phyloP scores from a whole-genome alignment of 1,140 invertebrate genomes.

The Pseudomyrmex cubaensis region DNA sequence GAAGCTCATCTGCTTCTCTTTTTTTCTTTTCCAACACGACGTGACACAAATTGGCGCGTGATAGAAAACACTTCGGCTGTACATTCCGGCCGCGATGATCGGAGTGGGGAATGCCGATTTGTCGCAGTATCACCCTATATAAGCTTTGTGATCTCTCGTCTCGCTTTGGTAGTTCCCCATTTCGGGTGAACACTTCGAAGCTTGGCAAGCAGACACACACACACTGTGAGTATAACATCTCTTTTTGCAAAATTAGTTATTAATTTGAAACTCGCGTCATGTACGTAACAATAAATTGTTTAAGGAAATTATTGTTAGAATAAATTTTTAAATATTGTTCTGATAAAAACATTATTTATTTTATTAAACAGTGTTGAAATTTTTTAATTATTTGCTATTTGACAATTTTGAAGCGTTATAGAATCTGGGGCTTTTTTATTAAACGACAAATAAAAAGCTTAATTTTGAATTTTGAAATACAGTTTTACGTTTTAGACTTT shows the following conservation, averaged over 20 bases:
- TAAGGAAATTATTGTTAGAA: background rate
- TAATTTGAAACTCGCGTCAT: background rate
- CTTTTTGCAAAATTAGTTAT: constrained; percentile 8
- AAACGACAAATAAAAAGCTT: background rate
- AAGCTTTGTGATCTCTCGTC: constrained; percentile 78
- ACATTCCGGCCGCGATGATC: constrained; percentile 7
- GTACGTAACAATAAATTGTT: background rate
- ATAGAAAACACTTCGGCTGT: no score
- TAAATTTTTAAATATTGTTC: background rate
- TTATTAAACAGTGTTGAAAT: background rate
- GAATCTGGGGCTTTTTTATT: background rate
- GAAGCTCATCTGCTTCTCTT: background rate
- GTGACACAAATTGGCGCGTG: background rate
- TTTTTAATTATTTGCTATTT: no score
- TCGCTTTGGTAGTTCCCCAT: constrained; percentile 82
- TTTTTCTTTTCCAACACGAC: constrained; percentile 14
- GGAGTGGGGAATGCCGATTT: constrained; percentile 69
- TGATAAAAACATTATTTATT: background rate
- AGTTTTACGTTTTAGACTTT: background rate
- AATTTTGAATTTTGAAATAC: background rate
- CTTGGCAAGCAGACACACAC: constrained; percentile 76
- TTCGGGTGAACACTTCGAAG: constrained; percentile 80
- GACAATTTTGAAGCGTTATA: background rate
- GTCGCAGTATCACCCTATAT: constrained; percentile 78
- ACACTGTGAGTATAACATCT: constrained; percentile 75